Base-by-base conservation (phyloP, 2,888 invertebrate genomes). In the Cryptocheilus praepositus region DNA sequence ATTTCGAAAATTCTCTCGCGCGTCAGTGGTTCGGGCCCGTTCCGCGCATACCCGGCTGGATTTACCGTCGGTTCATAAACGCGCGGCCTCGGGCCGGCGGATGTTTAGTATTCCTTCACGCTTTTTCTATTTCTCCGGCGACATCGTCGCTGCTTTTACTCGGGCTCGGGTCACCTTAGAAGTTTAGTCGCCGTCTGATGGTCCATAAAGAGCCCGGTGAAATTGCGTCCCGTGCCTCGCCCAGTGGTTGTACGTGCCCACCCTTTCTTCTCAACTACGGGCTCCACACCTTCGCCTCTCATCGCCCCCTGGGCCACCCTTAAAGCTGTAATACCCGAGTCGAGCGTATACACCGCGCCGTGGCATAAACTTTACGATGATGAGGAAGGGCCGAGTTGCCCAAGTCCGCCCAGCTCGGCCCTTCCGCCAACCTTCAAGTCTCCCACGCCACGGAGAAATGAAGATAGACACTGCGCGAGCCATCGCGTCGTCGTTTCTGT, bases 281-380 rank as follows among this genome's bases (percentile, higher is more conserved):
- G 61, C 67, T 57, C 53, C 60, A 64, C 67, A 45, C 44, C 25
- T n/a, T 49, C 61, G 22, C 16, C 67, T 19, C 44, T 22, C 45
- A 16, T 49, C 1, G 11, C 62, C 61, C 56, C 46, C 44, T 25
- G 46, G 16, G 19, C 60, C 70, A 63, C 66, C 66, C 74, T 69
- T 72, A 67, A 68, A 69, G 56, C 68, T 36, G 73, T 77, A 77
- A 77, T 77, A 67, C 73, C 69, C 49, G 54, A 61, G 51, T 64
- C 51, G 61, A 63, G 70, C 68, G 65, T 74, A 74, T 61, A 71
- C 74, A 73, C 65, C 72, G 64, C 73, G 70, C 53, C 70, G 67
- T 70, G 70, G 81, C 76, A 81, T 81, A 81, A 81, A 81, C 70
- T 81, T 81, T 81, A 81, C 75, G 80, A 80, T 80, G 81, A 81